Conservation (phyloP, 2,113 vertebrate species). For the Colaptes auratus region DNA sequence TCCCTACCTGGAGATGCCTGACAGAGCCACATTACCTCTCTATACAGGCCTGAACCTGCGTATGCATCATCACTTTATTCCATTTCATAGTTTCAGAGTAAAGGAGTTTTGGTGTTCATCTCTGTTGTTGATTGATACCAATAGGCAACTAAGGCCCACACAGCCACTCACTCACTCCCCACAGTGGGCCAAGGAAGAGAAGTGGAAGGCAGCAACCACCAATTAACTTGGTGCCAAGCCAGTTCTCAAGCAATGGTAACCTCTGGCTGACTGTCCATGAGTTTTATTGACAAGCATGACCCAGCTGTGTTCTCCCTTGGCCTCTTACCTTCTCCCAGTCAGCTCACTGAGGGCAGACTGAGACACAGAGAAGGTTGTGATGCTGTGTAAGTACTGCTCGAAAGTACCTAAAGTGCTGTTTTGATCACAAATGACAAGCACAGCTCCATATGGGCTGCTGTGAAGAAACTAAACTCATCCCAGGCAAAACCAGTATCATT, state of each 20-base stretch:
- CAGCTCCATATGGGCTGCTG: background rate
- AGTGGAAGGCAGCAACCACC: background rate
- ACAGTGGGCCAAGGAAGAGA: background rate
- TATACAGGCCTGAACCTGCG: background rate
- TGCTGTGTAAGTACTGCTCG: background rate
- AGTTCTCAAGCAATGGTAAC: fast-evolving
- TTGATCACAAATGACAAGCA: background rate
- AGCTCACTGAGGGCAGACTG: background rate
- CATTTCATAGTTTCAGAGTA: background rate
- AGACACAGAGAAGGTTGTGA: background rate
- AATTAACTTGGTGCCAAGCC: fast-evolving
- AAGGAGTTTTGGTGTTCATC: background rate
- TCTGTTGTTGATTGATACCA: background rate
- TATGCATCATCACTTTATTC: background rate
- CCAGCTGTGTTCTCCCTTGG: background rate
- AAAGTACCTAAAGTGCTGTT: background rate
- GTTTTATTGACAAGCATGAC: background rate
- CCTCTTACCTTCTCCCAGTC: background rate
- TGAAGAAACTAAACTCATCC: background rate
- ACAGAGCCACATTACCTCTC: background rate
- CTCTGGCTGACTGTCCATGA: background rate
- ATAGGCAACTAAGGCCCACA: background rate
- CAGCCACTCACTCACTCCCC: too few species aligned
- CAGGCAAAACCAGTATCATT: background rate
- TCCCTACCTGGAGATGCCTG: background rate